These are phyloP conservation scores for Mola mola DNA, from an alignment of 2,113 vertebrate genomes.

Conservation along the genomic window DNA sequence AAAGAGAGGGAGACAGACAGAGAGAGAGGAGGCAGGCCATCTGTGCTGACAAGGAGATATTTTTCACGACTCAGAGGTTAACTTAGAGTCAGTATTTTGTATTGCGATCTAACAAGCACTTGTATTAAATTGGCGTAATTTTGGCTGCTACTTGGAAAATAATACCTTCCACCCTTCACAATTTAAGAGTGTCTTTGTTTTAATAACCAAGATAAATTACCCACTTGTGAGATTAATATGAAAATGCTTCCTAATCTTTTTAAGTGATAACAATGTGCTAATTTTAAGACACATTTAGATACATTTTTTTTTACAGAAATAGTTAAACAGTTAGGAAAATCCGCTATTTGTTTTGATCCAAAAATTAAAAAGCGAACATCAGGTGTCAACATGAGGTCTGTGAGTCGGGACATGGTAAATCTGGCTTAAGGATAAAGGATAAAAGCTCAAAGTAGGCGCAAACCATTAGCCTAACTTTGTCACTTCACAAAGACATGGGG, in stretches of 20 bases:
- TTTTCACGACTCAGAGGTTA: conserved; percentile 94
- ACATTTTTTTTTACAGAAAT: too few relatives aligned
- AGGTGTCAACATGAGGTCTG: too few relatives aligned
- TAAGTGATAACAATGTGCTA: too few relatives aligned
- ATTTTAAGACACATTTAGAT: too few relatives aligned
- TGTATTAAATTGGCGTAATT: conserved; percentile 13
- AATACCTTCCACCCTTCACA: neutral
- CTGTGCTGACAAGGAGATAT: conserved; percentile 86
- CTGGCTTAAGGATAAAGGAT: too few relatives aligned
- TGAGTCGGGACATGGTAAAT: too few relatives aligned
- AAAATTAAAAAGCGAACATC: too few relatives aligned
- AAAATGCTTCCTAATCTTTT: neutral
- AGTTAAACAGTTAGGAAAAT: too few relatives aligned
- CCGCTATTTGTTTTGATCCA: too few relatives aligned
- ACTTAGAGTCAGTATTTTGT: conserved; percentile 95
- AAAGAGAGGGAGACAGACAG: conserved; percentile 33
- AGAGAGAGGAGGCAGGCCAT: conserved; percentile 15
- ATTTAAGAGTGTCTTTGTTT: conserved; percentile 2
- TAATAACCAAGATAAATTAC: neutral
- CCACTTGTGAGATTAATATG: neutral
- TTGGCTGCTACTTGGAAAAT: conserved; percentile 1
- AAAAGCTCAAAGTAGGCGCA: too few relatives aligned
- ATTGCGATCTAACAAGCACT: conserved; percentile 87
- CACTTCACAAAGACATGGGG: too few relatives aligned
- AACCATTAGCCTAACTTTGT: too few relatives aligned